Evolutionary conservation across 2,888 invertebrate genomes (phyloP).

Genomic region (Dynastes maya): DNA sequence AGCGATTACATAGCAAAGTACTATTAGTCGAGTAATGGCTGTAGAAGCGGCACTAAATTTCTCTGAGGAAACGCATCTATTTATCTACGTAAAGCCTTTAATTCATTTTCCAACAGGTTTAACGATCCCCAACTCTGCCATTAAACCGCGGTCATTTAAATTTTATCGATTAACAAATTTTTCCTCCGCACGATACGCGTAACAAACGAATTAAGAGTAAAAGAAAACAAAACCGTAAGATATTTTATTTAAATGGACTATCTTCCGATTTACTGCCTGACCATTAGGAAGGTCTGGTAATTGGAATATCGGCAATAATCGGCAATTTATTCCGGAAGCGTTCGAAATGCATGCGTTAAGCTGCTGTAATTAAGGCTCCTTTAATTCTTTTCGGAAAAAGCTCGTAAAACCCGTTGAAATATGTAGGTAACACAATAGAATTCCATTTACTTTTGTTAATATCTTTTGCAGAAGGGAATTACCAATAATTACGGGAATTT

Average conservation of each 20-base stretch:
- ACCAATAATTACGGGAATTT: too few relatives aligned
- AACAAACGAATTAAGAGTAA: constrained; percentile 16
- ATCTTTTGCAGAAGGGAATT: background rate
- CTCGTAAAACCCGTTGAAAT: constrained; percentile 1
- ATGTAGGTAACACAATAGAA: too few relatives aligned
- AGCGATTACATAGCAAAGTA: background rate
- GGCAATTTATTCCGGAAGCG: constrained; percentile 16
- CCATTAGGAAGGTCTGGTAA: constrained; percentile 24
- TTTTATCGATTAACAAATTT: constrained; percentile 39
- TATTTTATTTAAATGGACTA: constrained; percentile 28
- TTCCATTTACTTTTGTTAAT: too few relatives aligned
- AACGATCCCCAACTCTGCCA: constrained; percentile 18
- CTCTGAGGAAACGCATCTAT: background rate
- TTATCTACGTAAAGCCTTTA: constrained; percentile 19
- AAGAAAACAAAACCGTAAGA: constrained; percentile 19
- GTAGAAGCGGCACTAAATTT: constrained; percentile 1
- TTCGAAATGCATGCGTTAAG: background rate
- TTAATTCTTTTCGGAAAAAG: background rate
- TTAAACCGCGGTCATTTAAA: constrained; percentile 34
- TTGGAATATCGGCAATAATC: constrained; percentile 23
- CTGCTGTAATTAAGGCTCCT: background rate
- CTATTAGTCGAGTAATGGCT: too few relatives aligned
- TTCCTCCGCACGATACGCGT: background rate
- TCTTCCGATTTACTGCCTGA: constrained; percentile 22
- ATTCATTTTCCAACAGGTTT: constrained; percentile 35